Percentiles rank a stretch among this genome's conserved stretches.
phyloP scores from a whole-genome alignment of 1,140 invertebrate genomes.

The Geopemphigus sp. region DNA sequence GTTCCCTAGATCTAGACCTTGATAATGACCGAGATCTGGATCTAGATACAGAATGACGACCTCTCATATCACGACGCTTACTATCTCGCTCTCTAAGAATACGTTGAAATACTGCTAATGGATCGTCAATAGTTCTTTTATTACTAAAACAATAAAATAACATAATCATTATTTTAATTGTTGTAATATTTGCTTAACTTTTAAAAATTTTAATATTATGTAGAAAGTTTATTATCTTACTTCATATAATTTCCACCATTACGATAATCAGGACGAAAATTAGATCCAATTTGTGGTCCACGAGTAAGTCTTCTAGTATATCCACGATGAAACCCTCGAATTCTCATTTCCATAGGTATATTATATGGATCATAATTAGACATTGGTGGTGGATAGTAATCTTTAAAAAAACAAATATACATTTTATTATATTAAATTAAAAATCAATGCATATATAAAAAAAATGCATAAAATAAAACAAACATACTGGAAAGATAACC shows the following conservation, averaged over 20 bases:
- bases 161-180: background rate
- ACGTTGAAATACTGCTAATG: conserved; percentile 78
- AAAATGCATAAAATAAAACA: background rate
- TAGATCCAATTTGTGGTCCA: conserved; percentile 13
- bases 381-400: conserved; percentile 37
- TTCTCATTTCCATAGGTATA: conserved; percentile 37
- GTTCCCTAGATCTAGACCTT: conserved; percentile 53
- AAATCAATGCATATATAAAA: background rate
- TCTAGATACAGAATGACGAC: conserved; percentile 57
- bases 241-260: conserved; percentile 35
- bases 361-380: conserved; percentile 36
- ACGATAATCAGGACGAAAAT: conserved; percentile 37
- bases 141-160: conserved; percentile 48
- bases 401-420: conserved; percentile 14
- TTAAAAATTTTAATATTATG: no score
- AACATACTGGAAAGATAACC: conserved; percentile 12
- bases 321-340: conserved; percentile 23
- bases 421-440: background rate
- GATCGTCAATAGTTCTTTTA: conserved; percentile 72
- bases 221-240: conserved; percentile 8
- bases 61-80: conserved; percentile 60
- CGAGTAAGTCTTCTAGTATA: conserved; percentile 31
- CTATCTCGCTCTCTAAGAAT: conserved; percentile 75
- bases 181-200: no score
- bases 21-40: conserved; percentile 55